These are phyloP conservation scores for Tupaia tana DNA, from an alignment of 2,113 vertebrate genomes.

Conservation along the genomic window DNA sequence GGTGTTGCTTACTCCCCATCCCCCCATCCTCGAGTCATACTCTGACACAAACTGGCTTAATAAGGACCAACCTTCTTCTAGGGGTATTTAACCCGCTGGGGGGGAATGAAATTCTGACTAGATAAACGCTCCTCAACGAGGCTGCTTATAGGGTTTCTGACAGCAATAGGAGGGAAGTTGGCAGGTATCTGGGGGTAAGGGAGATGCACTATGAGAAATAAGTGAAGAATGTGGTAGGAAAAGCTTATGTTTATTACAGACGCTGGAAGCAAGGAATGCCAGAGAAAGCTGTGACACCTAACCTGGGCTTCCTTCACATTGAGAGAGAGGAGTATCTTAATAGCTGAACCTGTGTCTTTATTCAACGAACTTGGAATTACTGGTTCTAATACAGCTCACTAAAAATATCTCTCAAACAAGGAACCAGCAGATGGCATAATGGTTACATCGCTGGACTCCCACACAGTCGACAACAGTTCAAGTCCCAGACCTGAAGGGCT, in stretches of 20 bases:
- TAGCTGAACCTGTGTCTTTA: not conserved
- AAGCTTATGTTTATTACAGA: not conserved
- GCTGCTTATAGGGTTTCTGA: not conserved
- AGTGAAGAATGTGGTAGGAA: not conserved
- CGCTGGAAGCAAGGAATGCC: not conserved
- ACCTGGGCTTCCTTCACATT: not conserved
- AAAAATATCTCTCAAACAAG: constrained; percentile 9
- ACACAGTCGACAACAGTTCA: no score
- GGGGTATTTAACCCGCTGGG: not conserved
- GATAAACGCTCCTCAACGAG: constrained; percentile 3
- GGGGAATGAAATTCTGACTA: not conserved
- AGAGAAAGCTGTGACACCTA: not conserved
- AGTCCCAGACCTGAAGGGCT: no score
- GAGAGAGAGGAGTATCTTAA: not conserved
- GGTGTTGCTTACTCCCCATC: not conserved
- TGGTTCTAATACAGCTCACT: not conserved
- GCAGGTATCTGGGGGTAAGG: not conserved
- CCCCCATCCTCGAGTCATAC: not conserved
- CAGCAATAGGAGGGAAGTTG: not conserved
- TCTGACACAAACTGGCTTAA: not conserved
- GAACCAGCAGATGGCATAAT: not conserved
- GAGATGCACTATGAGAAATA: not conserved
- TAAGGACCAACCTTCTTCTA: not conserved
- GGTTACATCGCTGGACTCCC: no score
- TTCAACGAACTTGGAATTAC: not conserved